Evolutionary conservation across 2,888 invertebrate species (phyloP), one percentile per base, ranked within the genome.

Genomic region (Acrobasis repandana): DNA sequence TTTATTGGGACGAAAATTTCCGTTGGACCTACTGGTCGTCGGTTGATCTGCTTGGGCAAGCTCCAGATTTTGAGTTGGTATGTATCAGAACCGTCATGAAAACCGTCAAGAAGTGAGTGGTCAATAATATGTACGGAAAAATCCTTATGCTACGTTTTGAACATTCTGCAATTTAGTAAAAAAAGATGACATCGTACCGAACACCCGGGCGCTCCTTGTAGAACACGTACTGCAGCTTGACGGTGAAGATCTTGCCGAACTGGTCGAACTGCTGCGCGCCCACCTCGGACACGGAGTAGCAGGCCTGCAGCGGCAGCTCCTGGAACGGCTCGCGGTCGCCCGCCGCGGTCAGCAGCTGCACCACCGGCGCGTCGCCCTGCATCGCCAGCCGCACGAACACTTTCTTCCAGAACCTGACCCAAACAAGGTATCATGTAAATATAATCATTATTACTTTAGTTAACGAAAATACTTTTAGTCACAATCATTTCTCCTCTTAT

Each of bases 141-240:
- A 20, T 20, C 4, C 20, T 4, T 20, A 4, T 20, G 2, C 20
- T 20, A 20, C 8, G 6, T 28, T 28, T 28, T 6, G 28, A 0
- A n/a, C 6, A 28, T 14, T 43, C 14, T 6, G n/a, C n/a, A n/a
- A 5, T 43, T 43, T 14, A 43, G n/a, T 43, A 43, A 0, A n/a
- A 10, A 11, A 43, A 43, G n/a, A 43, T 3, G 11, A n/a, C 11
- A 38, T 43, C 11, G n/a, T 61, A 90, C 91, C 92, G 85, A 16
- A 98, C 98, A 1, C 99, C 99, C 0, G 99, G 98, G 11, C 99
- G 94, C 86, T 99, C 99, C 86, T 99, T 98, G 86, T 99, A 99
- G 87, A 99, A 98, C 61, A 99, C 97, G 82, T 98, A 99, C 86
- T 99, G 99, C 70, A 98, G 90, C 85, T 98, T 99, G 61, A 99